Conservation (phyloP, 2,888 invertebrate species). For the Lasius platythorax region DNA sequence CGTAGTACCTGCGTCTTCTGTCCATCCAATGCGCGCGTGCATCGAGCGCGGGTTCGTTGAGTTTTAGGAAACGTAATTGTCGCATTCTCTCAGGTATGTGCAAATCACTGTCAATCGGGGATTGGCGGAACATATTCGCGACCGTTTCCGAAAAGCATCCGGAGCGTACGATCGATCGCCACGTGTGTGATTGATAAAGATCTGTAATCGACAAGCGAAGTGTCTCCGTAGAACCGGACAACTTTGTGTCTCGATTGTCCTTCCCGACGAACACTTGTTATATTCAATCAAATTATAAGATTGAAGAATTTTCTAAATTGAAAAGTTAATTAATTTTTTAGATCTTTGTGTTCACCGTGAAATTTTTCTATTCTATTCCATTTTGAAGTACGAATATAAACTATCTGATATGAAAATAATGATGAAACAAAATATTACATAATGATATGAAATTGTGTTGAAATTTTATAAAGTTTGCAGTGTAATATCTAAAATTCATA, state of each 20-base stretch:
- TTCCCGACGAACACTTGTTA: not conserved
- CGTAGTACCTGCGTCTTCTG: conserved; percentile 74
- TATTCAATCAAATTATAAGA: not conserved
- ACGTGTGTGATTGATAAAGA: conserved; percentile 21
- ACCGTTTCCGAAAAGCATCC: conserved; percentile 36
- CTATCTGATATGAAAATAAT: not conserved
- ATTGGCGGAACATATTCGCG: not conserved
- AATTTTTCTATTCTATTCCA: not conserved
- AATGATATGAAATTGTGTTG: not conserved
- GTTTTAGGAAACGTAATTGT: conserved; percentile 75
- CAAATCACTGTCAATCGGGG: conserved; percentile 36
- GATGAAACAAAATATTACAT: not conserved
- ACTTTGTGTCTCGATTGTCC: not conserved
- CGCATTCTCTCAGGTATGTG: conserved; percentile 74
- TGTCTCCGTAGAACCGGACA: not conserved
- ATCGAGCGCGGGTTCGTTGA: conserved; percentile 70
- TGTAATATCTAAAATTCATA: not conserved
- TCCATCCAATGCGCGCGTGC: conserved; percentile 72
- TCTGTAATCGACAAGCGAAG: not conserved
- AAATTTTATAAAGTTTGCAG: not conserved
- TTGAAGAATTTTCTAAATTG: not conserved
- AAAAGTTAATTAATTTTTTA: not conserved
- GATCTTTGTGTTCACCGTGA: not conserved
- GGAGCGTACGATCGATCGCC: conserved; percentile 24
- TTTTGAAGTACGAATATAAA: not conserved